These are phyloP conservation scores for Drosophila pandora DNA, from an alignment of 1,140 invertebrate genomes.

Conservation along the genomic window DNA sequence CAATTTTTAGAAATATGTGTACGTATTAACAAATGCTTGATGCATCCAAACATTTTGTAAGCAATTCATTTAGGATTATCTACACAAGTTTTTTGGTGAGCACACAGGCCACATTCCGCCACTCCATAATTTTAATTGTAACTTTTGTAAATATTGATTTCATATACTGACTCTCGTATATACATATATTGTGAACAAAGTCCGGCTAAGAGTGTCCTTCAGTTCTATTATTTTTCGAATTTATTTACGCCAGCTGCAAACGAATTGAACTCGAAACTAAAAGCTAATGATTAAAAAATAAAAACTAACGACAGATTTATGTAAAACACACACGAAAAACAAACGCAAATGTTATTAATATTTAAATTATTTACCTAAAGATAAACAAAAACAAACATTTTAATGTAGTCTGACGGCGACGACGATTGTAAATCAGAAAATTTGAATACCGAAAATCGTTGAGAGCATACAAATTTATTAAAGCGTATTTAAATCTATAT, in stretches of 20 bases:
- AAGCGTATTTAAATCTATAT: slow-evolving; percentile 75
- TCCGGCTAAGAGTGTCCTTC: slow-evolving; percentile 13
- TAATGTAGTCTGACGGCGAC: slow-evolving; percentile 57
- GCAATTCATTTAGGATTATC: slow-evolving; percentile 57
- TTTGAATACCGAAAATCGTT: slow-evolving; percentile 66
- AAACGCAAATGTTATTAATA: slow-evolving; percentile 74
- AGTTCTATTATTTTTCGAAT: slow-evolving; percentile 30
- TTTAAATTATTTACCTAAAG: slow-evolving; percentile 73
- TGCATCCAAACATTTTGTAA: slow-evolving; percentile 61
- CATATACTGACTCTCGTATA: slow-evolving; percentile 28
- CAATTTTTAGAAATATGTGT: slow-evolving; percentile 47
- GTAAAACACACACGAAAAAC: slow-evolving; percentile 32
- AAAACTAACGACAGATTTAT: slow-evolving; percentile 36
- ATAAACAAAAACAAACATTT: slow-evolving; percentile 60
- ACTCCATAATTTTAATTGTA: slow-evolving; percentile 48
- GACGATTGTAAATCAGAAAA: slow-evolving; percentile 67
- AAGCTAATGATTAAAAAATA: slow-evolving; percentile 8
- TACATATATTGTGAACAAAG: slow-evolving; percentile 4
- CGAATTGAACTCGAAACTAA: slow-evolving; percentile 52
- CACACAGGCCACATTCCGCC: slow-evolving; percentile 65
- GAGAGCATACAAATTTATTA: slow-evolving; percentile 69
- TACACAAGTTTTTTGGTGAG: slow-evolving; percentile 48
- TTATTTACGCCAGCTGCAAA: slow-evolving; percentile 44
- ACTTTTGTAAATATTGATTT: slow-evolving; percentile 74
- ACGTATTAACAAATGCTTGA: slow-evolving; percentile 59